Percentiles rank a stretch among this genome's conserved stretches.
Evolutionary conservation across 1,140 invertebrate genomes (phyloP).

Genomic region (Achatina immaculata): DNA sequence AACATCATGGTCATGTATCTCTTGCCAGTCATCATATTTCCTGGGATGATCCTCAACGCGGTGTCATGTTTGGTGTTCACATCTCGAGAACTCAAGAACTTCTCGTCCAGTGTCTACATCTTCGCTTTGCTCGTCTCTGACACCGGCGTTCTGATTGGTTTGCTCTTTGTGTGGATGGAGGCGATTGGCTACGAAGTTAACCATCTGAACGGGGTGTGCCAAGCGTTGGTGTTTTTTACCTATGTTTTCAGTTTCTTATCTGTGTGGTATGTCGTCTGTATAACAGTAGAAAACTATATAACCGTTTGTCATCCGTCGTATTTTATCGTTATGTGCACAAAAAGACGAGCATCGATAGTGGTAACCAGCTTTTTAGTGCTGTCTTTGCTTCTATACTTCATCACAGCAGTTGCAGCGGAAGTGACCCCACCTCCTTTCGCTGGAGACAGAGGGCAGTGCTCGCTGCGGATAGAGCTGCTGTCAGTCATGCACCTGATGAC

Average conservation of each 20-base stretch:
- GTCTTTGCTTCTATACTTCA: conserved; percentile 75
- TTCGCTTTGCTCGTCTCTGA: conserved; percentile 50
- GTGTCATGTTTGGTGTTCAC: conserved; percentile 45
- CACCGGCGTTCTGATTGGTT: conserved; percentile 46
- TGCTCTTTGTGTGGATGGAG: conserved; percentile 53
- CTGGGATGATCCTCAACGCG: conserved; percentile 48
- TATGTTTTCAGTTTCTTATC: conserved; percentile 82
- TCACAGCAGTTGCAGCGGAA: conserved; percentile 40
- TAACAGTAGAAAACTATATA: conserved; percentile 86
- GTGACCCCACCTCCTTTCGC: not conserved
- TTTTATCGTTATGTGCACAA: conserved; percentile 82
- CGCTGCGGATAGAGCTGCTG: conserved; percentile 23
- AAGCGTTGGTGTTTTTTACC: conserved; percentile 80
- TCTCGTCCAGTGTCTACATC: conserved; percentile 53
- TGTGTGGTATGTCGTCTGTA: conserved; percentile 86
- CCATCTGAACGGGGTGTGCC: conserved; percentile 72
- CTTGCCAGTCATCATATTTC: conserved; percentile 47
- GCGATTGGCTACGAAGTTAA: conserved; percentile 43
- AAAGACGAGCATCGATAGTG: conserved; percentile 78
- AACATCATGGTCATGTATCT: conserved; percentile 45
- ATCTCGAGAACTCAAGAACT: conserved; percentile 41
- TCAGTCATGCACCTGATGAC: conserved; percentile 35
- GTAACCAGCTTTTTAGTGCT: conserved; percentile 73
- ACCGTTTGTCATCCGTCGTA: conserved; percentile 83
- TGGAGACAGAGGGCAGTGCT: conserved; percentile 20